These are phyloP conservation scores for Cacoxenus indagator DNA, from an alignment of 2,888 invertebrate species.

Conservation along the genomic window DNA sequence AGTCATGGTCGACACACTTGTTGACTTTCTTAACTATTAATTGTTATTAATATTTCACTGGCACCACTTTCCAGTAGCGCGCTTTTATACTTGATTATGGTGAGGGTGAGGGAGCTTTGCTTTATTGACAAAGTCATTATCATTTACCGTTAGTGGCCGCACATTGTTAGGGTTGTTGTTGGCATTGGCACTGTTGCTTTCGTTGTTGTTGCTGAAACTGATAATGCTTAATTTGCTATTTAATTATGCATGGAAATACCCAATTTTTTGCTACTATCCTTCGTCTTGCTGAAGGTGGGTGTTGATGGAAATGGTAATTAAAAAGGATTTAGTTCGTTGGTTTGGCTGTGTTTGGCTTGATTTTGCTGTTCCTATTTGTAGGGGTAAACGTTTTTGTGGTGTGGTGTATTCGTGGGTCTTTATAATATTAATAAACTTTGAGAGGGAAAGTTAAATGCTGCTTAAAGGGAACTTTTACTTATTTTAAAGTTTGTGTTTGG, in stretches of 20 bases:
- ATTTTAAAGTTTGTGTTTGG: too few relatives aligned
- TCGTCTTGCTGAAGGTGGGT: not conserved
- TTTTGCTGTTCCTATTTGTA: too few relatives aligned
- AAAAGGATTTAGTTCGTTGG: conserved; percentile 17
- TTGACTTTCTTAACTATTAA: conserved; percentile 55
- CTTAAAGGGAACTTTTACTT: too few relatives aligned
- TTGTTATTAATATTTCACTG: conserved; percentile 56
- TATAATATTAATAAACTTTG: too few relatives aligned
- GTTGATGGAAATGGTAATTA: conserved; percentile 9
- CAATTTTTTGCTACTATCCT: not conserved
- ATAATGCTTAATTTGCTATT: conserved; percentile 23
- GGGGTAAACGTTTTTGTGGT: too few relatives aligned
- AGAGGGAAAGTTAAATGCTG: too few relatives aligned
- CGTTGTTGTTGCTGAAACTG: conserved; percentile 11
- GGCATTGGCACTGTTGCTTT: not conserved
- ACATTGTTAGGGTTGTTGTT: not conserved
- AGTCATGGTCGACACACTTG: conserved; percentile 6
- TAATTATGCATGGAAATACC: conserved; percentile 22
- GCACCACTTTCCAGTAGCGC: not conserved
- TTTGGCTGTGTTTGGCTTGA: not conserved
- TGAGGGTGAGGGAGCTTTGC: not conserved
- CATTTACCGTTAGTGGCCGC: not conserved
- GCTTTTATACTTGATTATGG: not conserved
- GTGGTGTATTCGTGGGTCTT: not conserved
- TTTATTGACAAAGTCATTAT: conserved; percentile 16